Percentiles rank a stretch among this genome's conserved stretches.
phyloP scores from a whole-genome alignment of 2,797 vertebrate species.

The Apogon hyalosoma region DNA sequence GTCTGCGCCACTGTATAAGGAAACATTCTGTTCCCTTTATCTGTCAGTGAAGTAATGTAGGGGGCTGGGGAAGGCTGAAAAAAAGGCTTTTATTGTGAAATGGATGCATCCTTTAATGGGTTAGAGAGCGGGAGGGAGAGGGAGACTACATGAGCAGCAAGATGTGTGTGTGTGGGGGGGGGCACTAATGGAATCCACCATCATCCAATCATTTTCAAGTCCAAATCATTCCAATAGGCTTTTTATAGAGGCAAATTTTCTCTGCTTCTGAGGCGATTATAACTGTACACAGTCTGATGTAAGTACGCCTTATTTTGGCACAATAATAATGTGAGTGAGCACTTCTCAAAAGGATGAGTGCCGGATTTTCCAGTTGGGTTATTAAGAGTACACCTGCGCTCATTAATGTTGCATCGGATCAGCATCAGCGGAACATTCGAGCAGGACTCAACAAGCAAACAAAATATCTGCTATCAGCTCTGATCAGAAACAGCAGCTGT shows the following conservation, averaged over 20 bases:
- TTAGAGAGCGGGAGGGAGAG: conserved; percentile 35
- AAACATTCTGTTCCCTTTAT: conserved; percentile 69
- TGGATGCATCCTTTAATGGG: conserved; percentile 69
- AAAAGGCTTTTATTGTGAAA: conserved; percentile 74
- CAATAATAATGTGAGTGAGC: conserved; percentile 43
- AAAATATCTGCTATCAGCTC: conserved; percentile 19
- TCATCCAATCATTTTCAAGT: conserved; percentile 72
- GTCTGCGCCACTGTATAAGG: conserved; percentile 53
- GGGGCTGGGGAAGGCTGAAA: conserved; percentile 7
- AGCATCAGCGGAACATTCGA: conserved; percentile 6
- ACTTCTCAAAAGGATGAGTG: conserved; percentile 39
- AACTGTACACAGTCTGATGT: conserved; percentile 54
- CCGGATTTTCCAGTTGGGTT: conserved; percentile 47
- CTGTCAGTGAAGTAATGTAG: conserved; percentile 66
- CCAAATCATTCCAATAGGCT: conserved; percentile 64
- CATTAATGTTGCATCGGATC: conserved; percentile 48
- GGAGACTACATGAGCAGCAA: conserved; percentile 26
- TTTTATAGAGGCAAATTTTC: conserved; percentile 62
- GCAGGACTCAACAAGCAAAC: background rate
- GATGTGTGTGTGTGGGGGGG: conserved; percentile 19
- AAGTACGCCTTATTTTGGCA: conserved; percentile 40
- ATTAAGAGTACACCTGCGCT: conserved; percentile 57
- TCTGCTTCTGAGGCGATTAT: conserved; percentile 58
- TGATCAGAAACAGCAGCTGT: background rate
- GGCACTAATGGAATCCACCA: conserved; percentile 72